Evolutionary conservation across 2,113 vertebrate genomes (phyloP), one percentile per base, ranked within the genome.

Genomic region (Etheostoma cragini): DNA sequence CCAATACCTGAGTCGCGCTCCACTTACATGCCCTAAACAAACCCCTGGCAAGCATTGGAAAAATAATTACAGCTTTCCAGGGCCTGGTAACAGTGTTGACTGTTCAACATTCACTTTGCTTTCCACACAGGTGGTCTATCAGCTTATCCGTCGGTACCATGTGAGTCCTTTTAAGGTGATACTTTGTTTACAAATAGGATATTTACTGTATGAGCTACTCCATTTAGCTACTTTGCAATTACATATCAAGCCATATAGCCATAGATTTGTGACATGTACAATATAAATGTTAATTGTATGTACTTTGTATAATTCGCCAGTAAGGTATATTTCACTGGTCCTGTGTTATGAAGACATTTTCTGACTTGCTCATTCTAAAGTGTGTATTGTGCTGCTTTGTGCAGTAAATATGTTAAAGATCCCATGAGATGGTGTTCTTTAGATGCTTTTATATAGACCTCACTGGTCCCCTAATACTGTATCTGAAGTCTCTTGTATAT

Each of bases 21-120:
- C 87, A 84, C 89, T 90, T 75, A 84, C 80, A 63, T 84, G 78
- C 76, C 80, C 87, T 88, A 91, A 94, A 94, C 93, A 93, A 88
- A 80, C 78, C 84, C 71, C 72, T 17, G 70, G 78, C 76, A 78
- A 82, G 86, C 76, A 92, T 80, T 80, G 91, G 84, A 81, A 89
- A 93, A 91, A 87, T 87, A 89, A 95, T 92, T 89, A 89, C 70
- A 63, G 82, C 78, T 85, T 85, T 90, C 73, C 63, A 5, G 74
- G 72, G 65, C 8, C 56, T 42, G 11, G 47, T 54, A 64, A 50
- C n/a, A 15, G 46, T 45, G 53, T 26, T 74, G 66, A 72, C 76
- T 83, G 78, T 62, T 83, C 62, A 76, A 71, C 75, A 67, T 64
- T 75, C 16, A 35, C 74, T 87, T 57, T 69, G 45, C 26, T 46